A percentile compares a stretch with the other conserved stretches of the same genome.
phyloP scores from a whole-genome alignment of 1,140 invertebrate genomes.

The Mylabris phalerata region DNA sequence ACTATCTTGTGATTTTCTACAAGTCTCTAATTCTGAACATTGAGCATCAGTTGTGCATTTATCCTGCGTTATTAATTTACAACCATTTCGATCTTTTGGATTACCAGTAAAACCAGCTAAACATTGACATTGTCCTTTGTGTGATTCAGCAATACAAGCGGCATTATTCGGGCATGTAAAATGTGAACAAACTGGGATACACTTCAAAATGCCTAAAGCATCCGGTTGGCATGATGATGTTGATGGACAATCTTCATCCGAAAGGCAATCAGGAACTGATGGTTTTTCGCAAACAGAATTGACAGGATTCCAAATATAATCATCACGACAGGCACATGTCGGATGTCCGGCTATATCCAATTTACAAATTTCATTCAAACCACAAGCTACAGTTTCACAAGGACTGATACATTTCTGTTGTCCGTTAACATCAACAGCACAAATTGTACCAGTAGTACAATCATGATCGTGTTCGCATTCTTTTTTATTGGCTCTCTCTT shows the following conservation, averaged over 20 bases:
- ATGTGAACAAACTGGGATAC: slow-evolving; percentile 63
- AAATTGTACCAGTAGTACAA: slow-evolving; percentile 59
- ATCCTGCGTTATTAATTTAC: slow-evolving; percentile 60
- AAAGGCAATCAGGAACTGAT: slow-evolving; percentile 70
- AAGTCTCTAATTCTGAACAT: slow-evolving; percentile 73
- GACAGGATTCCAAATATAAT: slow-evolving; percentile 76
- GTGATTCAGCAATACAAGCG: slow-evolving; percentile 65
- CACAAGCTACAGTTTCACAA: slow-evolving; percentile 71
- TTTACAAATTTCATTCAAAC: slow-evolving; percentile 71
- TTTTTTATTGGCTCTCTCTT: slow-evolving; percentile 48
- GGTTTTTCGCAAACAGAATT: slow-evolving; percentile 75
- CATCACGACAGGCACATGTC: slow-evolving; percentile 67
- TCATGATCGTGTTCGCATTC: slow-evolving; percentile 65
- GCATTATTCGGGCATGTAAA: slow-evolving; percentile 80
- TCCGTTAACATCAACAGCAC: slow-evolving; percentile 51
- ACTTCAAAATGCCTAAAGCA: slow-evolving; percentile 78
- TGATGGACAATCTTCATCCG: slow-evolving; percentile 62
- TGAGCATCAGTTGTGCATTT: slow-evolving; percentile 72
- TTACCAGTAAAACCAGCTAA: slow-evolving; percentile 73
- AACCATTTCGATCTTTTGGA: slow-evolving; percentile 82
- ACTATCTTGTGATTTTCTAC: slow-evolving; percentile 44
- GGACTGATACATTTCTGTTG: slow-evolving; percentile 64
- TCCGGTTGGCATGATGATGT: slow-evolving; percentile 69
- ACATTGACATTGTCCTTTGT: slow-evolving; percentile 73
- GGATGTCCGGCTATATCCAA: slow-evolving; percentile 58